Evolutionary conservation across 2,113 vertebrate genomes (phyloP), one percentile per base, ranked within the genome.

Genomic region (Sakesphorus luctuosus): DNA sequence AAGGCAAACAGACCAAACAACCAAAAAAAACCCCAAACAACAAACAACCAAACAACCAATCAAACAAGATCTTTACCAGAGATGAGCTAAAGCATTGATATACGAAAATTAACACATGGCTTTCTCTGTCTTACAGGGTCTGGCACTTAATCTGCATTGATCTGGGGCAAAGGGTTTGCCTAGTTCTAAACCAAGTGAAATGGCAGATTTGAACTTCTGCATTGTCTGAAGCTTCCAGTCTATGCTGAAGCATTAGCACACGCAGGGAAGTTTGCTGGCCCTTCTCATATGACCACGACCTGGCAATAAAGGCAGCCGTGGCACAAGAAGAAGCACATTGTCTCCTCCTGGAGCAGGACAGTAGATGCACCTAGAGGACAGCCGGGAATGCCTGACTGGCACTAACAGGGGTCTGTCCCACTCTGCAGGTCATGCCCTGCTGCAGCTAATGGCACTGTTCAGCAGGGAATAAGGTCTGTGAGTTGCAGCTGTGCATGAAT

Each of bases 401-500:
- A 3, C 38, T 20, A 9, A 4, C 16, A 35, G n/a, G 46, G 65
- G 2, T 49, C 71, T 5, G 2, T 75, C 36, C 83, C 24, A 2
- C 52, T 31, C 80, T 36, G 4, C 28, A 29, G 55, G 89, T 31
- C 2, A 2, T 73, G 72, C 53, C 63, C 63, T 31, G 56, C 69
- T 55, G 90, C 71, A 93, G 79, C 36, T 67, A 72, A 84, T 50
- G 52, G 75, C 43, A 26, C 33, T 7, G 81, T 88, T 65, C 93
- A 95, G 61, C 65, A 43, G 88, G 83, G 79, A 94, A 53, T 33
- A 20, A 63, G 88, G 85, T 28, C 88, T 72, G 88, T 9, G 56
- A 56, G 67, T 49, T 89, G 88, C 93, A 94, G 83, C 76, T 93
- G 94, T 61, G 56, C 83, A 92, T 96, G 90, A 96, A 97, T 97